phyloP scores from a whole-genome alignment of 2,888 invertebrate genomes.

The Agriopis leucophaearia region DNA sequence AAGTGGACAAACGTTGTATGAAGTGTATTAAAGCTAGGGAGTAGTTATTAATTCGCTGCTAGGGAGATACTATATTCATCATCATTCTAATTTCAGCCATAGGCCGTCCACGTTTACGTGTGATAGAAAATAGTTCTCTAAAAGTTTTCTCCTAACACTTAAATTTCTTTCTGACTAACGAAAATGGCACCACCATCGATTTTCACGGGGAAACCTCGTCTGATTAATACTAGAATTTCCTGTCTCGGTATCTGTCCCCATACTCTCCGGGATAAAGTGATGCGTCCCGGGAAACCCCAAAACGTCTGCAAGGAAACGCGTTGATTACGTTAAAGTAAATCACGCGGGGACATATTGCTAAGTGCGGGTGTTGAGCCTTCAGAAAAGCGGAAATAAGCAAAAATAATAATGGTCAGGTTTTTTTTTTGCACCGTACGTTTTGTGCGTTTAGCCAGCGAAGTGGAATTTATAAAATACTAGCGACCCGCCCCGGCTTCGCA shows the following conservation, averaged over 20 bases:
- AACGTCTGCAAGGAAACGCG: slow-evolving; percentile 69
- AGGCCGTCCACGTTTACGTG: no score
- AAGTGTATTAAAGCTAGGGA: no score
- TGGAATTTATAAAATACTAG: no score
- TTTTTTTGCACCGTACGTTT: no score
- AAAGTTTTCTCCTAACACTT: no score
- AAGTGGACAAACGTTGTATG: no score
- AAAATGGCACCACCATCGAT: slow-evolving; percentile 8
- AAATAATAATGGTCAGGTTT: background rate
- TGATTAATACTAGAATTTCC: slow-evolving; percentile 28
- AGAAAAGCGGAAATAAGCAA: slow-evolving; percentile 30
- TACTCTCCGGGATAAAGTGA: slow-evolving; percentile 40
- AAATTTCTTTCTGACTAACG: background rate
- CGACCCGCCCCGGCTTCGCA: no score
- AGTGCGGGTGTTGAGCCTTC: slow-evolving; percentile 61
- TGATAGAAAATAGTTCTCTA: no score
- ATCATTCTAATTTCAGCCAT: no score
- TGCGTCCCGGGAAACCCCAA: slow-evolving; percentile 60
- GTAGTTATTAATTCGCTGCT: no score
- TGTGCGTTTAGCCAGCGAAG: no score
- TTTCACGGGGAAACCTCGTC: slow-evolving; percentile 3
- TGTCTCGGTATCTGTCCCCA: slow-evolving; percentile 7
- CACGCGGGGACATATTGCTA: slow-evolving; percentile 77
- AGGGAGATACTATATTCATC: no score
- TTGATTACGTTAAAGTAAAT: slow-evolving; percentile 81